These are phyloP conservation scores for Miltochrista miniata DNA, from an alignment of 2,888 invertebrate genomes.

Conservation along the genomic window DNA sequence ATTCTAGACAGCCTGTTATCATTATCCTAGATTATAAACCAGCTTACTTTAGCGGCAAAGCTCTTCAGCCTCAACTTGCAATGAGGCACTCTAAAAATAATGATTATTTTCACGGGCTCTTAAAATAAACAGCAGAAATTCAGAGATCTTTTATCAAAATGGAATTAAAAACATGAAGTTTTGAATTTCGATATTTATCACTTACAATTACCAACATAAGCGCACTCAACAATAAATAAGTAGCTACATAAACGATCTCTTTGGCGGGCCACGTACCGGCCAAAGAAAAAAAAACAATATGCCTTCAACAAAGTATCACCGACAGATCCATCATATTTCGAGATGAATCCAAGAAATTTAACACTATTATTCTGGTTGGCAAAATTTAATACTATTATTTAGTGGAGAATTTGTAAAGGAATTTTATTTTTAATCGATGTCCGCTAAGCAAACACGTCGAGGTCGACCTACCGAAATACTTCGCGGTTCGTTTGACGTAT, in stretches of 20 bases:
- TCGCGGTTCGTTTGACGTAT: conserved; percentile 71
- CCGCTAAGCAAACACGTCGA: conserved; percentile 74
- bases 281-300: conserved; percentile 40
- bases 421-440: conserved; percentile 60
- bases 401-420: conserved; percentile 52
- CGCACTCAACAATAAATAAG: conserved; percentile 26
- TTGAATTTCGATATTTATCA: conserved; percentile 27
- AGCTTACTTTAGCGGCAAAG: too few species aligned
- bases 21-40: too few species aligned
- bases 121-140: too few species aligned
- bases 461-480: conserved; percentile 65
- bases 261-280: conserved; percentile 38
- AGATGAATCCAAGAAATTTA: conserved; percentile 74
- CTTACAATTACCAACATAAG: conserved; percentile 18
- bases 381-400: conserved; percentile 72
- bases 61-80: too few species aligned
- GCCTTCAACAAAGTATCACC: conserved; percentile 49
- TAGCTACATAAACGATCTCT: conserved; percentile 18
- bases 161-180: conserved; percentile 16
- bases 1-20: too few species aligned
- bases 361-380: conserved; percentile 72
- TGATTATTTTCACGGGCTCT: too few species aligned
- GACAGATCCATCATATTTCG: conserved; percentile 74
- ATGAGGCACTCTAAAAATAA: too few species aligned
- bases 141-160: conserved; percentile 4